Evolutionary conservation across 2,888 invertebrate species (phyloP).

Genomic region (Nineta flava): DNA sequence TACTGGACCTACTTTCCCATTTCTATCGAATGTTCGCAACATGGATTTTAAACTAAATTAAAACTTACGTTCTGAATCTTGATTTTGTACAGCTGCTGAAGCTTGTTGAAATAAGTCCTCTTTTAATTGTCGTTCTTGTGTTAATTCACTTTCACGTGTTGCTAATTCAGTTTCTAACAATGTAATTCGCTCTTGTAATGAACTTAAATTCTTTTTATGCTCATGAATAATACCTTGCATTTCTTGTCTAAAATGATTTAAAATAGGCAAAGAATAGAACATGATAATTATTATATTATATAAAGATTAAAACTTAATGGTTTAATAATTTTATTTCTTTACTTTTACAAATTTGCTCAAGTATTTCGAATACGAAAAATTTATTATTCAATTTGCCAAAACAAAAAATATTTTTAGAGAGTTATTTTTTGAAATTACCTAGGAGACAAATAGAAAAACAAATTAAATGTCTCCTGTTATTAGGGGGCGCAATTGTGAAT

Average conservation of each 20-base stretch:
- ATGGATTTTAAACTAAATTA: background rate
- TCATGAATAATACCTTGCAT: constrained; percentile 34
- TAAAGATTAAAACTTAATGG: constrained; percentile 8
- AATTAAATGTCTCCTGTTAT: too few species aligned
- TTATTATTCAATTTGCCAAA: too few species aligned
- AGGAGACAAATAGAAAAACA: too few species aligned
- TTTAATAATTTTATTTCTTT: background rate
- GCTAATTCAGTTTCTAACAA: constrained; percentile 34
- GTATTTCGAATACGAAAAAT: too few species aligned
- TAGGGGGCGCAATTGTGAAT: too few species aligned
- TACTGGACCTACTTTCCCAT: too few species aligned
- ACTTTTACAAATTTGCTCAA: too few species aligned
- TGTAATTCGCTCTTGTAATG: constrained; percentile 31
- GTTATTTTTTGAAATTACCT: too few species aligned
- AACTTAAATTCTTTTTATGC: constrained; percentile 31
- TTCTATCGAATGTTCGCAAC: background rate
- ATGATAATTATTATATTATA: too few species aligned
- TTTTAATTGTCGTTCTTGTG: constrained; percentile 36
- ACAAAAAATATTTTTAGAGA: too few species aligned
- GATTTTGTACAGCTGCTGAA: constrained; percentile 28
- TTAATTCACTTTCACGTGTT: constrained; percentile 38
- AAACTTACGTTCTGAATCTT: constrained; percentile 37
- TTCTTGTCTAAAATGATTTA: constrained; percentile 26
- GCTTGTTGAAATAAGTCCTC: constrained; percentile 35
- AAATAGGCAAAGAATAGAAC: background rate